Evolutionary conservation across 2,113 vertebrate species (phyloP).

Genomic region (Paracanthobrama guichenoti): DNA sequence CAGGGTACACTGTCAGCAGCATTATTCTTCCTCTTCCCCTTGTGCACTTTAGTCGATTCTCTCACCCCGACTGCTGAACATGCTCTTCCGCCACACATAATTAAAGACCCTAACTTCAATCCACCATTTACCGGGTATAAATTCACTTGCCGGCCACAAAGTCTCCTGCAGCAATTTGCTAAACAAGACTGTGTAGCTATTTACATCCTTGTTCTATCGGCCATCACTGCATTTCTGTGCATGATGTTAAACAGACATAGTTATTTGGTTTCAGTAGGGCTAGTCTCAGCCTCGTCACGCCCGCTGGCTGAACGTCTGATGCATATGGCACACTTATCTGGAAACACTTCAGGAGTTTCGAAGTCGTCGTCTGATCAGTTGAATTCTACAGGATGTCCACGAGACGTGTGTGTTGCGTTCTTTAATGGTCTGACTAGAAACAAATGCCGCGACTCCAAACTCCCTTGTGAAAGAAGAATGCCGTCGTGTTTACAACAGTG

Average conservation of each 20-base stretch:
- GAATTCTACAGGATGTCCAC: too few species aligned
- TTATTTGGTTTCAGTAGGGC: too few species aligned
- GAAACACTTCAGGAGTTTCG: too few species aligned
- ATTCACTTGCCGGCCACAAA: constrained; percentile 58
- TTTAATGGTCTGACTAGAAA: too few species aligned
- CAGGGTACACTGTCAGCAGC: constrained; percentile 53
- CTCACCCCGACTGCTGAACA: constrained; percentile 56
- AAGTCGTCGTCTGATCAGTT: too few species aligned
- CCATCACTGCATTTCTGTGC: neutral
- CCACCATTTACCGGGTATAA: constrained; percentile 71
- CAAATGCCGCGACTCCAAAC: too few species aligned
- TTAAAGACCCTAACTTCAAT: constrained; percentile 68
- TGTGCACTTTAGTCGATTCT: constrained; percentile 42
- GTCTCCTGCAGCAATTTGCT: constrained; percentile 64
- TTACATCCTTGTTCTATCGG: neutral
- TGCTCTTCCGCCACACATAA: constrained; percentile 68
- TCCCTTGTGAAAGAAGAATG: too few species aligned
- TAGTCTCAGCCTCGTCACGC: too few species aligned
- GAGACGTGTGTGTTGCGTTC: too few species aligned
- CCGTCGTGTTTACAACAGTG: too few species aligned
- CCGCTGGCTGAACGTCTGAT: too few species aligned
- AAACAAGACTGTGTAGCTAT: constrained; percentile 57
- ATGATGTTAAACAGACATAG: neutral
- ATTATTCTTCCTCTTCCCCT: constrained; percentile 15
- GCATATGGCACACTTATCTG: too few species aligned